Base-by-base conservation (phyloP, 2,113 vertebrate genomes). In the Cephalopterus ornatus region DNA sequence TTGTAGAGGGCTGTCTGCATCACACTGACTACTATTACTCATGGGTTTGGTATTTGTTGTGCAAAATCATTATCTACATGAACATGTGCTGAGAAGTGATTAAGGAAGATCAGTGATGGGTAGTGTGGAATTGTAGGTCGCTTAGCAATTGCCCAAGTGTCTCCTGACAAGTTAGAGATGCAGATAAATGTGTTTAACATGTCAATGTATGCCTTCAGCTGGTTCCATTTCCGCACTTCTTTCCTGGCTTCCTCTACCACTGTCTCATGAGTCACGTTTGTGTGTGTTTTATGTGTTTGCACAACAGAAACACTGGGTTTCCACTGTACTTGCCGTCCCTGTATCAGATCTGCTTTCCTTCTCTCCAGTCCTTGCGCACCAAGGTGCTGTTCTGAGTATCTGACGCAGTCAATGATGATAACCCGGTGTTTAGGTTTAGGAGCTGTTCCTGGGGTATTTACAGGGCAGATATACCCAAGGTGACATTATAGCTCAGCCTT, bases 31-130 rank as follows among this genome's bases (percentile, higher is more conserved):
- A 2, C 42, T 33, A 2, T 92, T 94, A 77, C 59, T 93, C 88
- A 94, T 24, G 58, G 39, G 24, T 62, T 93, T 86, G 90, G 62
- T 62, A 92, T 93, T 88, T 93, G 77, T 97, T 95, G 73, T 88
- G 92, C 84, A 96, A 93, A 95, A 92, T 79, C 53, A 82, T 96
- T 95, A 72, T 84, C 47, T 52, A 3, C 88, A 76, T 91, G 71
- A 61, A 18, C 78, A 70, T 13, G 37, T 39, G n/a, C 50, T 62
- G 30, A 47, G 63, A 81, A 65, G 62, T 56, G 67, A 85, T 94
- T 91, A 65, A 42, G 37, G 74, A 63, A 95, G 90, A 88, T 88
- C 58, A 58, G 42, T 55, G 58, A 78, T 88, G 26, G 85, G 67
- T 86, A 89, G 79, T 68, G 65, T 62, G 16, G 18, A 93, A 93